These are phyloP conservation scores for Linyphia triangularis DNA, from an alignment of 2,888 invertebrate genomes.

Conservation along the genomic window DNA sequence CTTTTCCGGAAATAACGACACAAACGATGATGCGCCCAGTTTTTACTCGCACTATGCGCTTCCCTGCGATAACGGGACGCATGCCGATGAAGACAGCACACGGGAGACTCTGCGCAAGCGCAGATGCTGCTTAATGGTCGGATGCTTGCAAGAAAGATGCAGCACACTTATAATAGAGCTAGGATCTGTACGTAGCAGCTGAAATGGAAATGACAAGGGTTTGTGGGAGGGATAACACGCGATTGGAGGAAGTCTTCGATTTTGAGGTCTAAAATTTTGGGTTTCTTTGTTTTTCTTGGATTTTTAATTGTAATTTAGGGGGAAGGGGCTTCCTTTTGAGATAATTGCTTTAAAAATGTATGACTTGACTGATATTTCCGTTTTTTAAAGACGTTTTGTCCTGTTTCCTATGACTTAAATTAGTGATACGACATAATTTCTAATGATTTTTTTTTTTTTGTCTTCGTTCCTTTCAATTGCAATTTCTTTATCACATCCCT, in stretches of 20 bases:
- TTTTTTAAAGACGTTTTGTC: no score
- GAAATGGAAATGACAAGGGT: slow-evolving; percentile 27
- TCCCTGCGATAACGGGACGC: slow-evolving; percentile 39
- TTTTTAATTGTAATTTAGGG: background rate
- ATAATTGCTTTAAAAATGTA: background rate
- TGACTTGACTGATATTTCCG: background rate
- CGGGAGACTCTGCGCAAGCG: slow-evolving; percentile 2
- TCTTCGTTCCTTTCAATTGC: no score
- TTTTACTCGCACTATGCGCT: background rate
- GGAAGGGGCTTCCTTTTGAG: no score
- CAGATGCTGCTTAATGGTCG: slow-evolving; percentile 44
- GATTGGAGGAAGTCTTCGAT: slow-evolving; percentile 25
- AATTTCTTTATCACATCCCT: no score
- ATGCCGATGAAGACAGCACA: slow-evolving; percentile 10
- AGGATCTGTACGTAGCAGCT: slow-evolving; percentile 47
- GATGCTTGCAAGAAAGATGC: background rate
- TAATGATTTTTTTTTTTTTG: no score
- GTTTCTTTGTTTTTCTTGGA: background rate
- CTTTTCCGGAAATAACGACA: slow-evolving; percentile 69
- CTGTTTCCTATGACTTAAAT: no score
- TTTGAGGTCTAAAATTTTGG: background rate
- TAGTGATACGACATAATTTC: no score
- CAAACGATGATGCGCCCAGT: slow-evolving; percentile 60
- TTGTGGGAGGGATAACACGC: slow-evolving; percentile 18
- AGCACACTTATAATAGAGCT: background rate